Evolutionary conservation across 2,797 vertebrate species (phyloP).

Genomic region (Acrocephalus scirpaceus): DNA sequence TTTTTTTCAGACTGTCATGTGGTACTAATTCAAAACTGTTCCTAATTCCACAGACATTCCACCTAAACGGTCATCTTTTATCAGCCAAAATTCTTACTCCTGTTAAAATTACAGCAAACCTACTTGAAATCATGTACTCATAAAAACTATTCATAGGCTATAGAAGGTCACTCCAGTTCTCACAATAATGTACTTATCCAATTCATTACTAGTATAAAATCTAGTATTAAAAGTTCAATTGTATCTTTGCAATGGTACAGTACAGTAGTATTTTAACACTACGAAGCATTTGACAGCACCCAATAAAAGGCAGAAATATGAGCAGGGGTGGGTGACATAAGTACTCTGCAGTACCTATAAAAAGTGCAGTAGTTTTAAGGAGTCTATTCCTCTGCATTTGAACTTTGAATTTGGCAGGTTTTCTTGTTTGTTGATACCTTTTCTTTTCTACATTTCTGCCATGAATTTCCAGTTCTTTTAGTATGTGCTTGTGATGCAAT

Average conservation of each 20-base stretch:
- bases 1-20: neutral
- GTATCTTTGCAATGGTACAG: neutral
- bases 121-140: neutral
- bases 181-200: neutral
- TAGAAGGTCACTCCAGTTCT: neutral
- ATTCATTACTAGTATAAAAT: neutral
- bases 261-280: neutral
- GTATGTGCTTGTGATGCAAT: neutral
- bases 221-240: neutral
- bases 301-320: neutral
- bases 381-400: neutral
- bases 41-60: neutral
- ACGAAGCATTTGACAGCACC: neutral
- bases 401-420: neutral
- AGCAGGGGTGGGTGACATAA: neutral
- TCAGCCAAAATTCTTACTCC: neutral
- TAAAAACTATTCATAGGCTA: neutral
- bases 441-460: neutral
- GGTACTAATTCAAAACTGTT: neutral
- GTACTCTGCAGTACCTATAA: neutral
- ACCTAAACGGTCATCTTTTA: neutral
- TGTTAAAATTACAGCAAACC: neutral
- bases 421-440: neutral
- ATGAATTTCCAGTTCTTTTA: neutral
- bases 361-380: neutral